Evolutionary conservation across 2,888 invertebrate species (phyloP), one percentile per base, ranked within the genome.

Genomic region (Atherix ibis): DNA sequence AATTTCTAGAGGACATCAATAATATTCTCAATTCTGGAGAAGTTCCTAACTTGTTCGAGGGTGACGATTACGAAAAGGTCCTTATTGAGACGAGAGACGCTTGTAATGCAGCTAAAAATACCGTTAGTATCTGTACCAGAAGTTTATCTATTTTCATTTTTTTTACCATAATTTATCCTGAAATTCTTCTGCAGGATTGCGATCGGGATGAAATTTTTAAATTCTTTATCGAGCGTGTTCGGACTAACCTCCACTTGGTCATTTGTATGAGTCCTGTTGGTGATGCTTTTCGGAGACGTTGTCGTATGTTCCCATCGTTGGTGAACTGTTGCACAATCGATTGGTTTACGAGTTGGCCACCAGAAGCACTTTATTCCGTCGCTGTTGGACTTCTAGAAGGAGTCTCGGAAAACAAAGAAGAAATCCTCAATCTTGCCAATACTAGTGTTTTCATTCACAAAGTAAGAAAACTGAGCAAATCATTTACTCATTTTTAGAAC

Each of bases 321-420:
- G 83, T 89, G 5, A 92, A 91, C 60, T 91, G 89, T 53, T 91
- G 89, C 50, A 88, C 88, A 0, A 89, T 92, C 38, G 88, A 92
- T 55, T 92, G 92, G 91, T 91, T 88, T 56, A 76, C 77, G 2
- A 84, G 83, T 48, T 91, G 91, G 91, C 89, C 89, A 0, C 69
- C 73, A 9, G 89, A 89, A 50, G 89, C 89, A 10, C 62, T 91
- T 34, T 64, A 81, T 12, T 83, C 85, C 0, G 89, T 85, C 2
- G 87, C 91, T 0, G 54, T 73, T 35, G 80, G 74, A 40, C 70
- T 79, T 32, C 67, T 91, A 24, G 63, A 64, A 24, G 65, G 69
- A 9, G 62, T 79, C 2, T 53, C 70, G 0, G 69, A 67, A 2
- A 56, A 68, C 5, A 46, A 57, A 13, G 65, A 69, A 18, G 55